Percentiles rank a stretch among this genome's conserved stretches.
Conservation (phyloP, 2,888 invertebrate species). For the Sussaba pulchella region DNA sequence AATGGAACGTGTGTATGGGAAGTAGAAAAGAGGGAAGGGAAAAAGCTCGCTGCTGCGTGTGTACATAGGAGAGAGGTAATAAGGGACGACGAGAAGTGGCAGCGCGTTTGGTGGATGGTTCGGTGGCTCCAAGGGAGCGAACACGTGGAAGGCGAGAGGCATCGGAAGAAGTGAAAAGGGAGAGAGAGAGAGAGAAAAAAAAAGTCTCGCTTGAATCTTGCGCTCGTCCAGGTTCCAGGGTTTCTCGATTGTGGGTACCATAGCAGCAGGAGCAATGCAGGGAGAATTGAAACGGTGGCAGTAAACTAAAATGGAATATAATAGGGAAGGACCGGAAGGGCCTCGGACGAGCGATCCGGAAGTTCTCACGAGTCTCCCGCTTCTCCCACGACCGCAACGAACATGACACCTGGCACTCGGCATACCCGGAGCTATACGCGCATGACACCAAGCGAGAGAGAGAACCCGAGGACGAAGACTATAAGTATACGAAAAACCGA, state of each 20-base stretch:
- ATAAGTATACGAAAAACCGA: conserved; percentile 28
- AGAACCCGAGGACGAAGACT: conserved; percentile 43
- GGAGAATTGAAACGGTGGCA: conserved; percentile 74
- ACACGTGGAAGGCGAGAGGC: conserved; percentile 38
- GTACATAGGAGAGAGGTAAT: conserved; percentile 31
- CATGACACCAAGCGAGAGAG: conserved; percentile 70
- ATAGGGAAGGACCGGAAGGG: conserved; percentile 82
- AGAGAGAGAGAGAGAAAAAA: conserved; percentile 19
- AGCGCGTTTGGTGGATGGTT: conserved; percentile 10
- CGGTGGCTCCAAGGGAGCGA: conserved; percentile 27
- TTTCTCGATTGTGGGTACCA: conserved; percentile 29
- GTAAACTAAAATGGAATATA: conserved; percentile 82
- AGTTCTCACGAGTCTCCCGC: conserved; percentile 84
- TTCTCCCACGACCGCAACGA: conserved; percentile 83
- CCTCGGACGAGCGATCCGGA: conserved; percentile 82
- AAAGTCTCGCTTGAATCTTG: conserved; percentile 18
- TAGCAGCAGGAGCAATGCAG: conserved; percentile 46
- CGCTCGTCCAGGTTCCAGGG: conserved; percentile 20
- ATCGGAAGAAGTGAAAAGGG: conserved; percentile 30
- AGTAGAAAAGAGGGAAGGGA: conserved; percentile 51
- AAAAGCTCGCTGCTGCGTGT: conserved; percentile 34
- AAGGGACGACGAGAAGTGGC: conserved; percentile 60
- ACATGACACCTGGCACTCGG: conserved; percentile 84
- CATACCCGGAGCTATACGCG: conserved; percentile 62
- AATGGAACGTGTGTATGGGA: conserved; percentile 54